Evolutionary conservation across 2,888 invertebrate genomes (phyloP), one percentile per base, ranked within the genome.

Genomic region (Neelides folsomi): DNA sequence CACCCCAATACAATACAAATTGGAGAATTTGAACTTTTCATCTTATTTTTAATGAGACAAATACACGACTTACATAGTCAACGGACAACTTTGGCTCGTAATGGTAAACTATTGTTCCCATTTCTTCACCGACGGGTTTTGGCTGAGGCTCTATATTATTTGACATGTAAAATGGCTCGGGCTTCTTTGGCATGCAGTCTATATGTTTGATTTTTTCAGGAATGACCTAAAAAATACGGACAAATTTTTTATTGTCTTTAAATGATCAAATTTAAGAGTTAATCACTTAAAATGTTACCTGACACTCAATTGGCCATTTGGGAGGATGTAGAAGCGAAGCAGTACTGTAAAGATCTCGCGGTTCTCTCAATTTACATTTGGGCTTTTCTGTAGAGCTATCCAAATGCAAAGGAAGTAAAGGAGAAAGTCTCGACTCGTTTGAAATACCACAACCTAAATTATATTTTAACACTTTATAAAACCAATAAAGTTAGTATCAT

Each of bases 291-390:
- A 16, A 18, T 40, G 64, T 72, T 70, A 86, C 87, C 77, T 88
- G 86, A 72, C 88, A 88, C 75, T 88, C 88, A 42, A 85, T 81
- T 16, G 88, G 88, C 87, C 87, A 88, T 69, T 87, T 75, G 53
- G 86, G 80, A 65, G 83, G 81, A 74, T 86, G 86, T 66, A 81
- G 80, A 49, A 82, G 78, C 67, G 79, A 80, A 66, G 81, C 81
- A 62, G 81, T 72, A 49, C 81, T 79, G 70, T 82, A 83, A 53
- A 82, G 73, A 67, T 84, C 83, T 60, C 81, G 74, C 13, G 82
- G 80, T 66, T 82, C 82, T 68, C 75, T 78, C 52, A 81, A 69
- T 66, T 79, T 79, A 37, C 80, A 79, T 66, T 77, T 75, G 10
- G 79, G 77, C 57, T 76, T 73, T 66, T 79, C 74, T 57, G 79